Evolutionary conservation across 2,797 vertebrate species (phyloP), one percentile per base, ranked within the genome.

Genomic region (Clarias pachynema): DNA sequence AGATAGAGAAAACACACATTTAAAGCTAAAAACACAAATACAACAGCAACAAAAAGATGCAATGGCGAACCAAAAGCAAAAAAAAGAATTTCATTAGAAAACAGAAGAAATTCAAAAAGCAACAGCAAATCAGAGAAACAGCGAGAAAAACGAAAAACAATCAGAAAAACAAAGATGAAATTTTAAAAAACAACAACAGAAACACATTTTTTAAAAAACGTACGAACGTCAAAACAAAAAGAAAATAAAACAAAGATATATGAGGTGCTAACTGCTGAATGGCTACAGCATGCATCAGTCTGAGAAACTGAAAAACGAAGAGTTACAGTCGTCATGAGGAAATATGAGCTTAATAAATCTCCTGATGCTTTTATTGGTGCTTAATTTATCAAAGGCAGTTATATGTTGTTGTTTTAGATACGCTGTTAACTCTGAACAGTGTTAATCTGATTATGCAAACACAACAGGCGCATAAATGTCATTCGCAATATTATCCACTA

Each of bases 331-430:
- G 44, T 12, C 44, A 10, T 60, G 9, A 29, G 7, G 44, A 53
- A 74, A 53, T 73, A 26, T 10, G 7, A 75, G 9, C 53, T 75
- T 57, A 75, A 75, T 31, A 31, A 77, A 77, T 59, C 56, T 77
- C 31, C 9, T 31, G 3, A 26, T 29, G 20, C 1, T 59, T 77
- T 59, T 34, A 59, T 34, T 59, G 3, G 10, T 12, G 74, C n/a
- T 29, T 53, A 8, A 26, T 56, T 53, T 29, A 53, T 75, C 37
- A n/a, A n/a, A 44, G 34, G 1, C 4, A 75, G 56, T 57, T 74
- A 8, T 56, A 20, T 12, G 9, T 37, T 34, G 37, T 59, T 34
- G 34, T 34, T 77, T 59, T 34, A 31, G 20, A 59, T 22, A 77
- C 22, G 26, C 73, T 22, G 26, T 77, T 29, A 60, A 31, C 53